Base-by-base conservation (phyloP, 2,888 invertebrate genomes). In the Gibbula magus region DNA sequence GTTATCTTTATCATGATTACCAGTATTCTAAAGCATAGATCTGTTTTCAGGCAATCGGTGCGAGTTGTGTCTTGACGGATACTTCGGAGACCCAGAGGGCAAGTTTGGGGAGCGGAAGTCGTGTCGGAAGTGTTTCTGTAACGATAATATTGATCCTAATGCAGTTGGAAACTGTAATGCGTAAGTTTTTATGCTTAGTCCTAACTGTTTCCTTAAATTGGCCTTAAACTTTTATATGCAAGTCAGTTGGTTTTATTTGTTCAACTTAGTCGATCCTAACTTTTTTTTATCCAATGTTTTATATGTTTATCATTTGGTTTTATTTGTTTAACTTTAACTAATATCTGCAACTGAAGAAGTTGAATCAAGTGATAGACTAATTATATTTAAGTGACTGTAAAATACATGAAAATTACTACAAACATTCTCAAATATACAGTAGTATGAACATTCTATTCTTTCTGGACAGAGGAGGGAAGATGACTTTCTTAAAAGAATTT, bases 111-210 rank as follows among this genome's bases (percentile, higher is more conserved):
- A 95, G 0, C 93, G 94, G 0, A 86, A 86, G 13, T 84, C 89
- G 0, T 94, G 94, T 85, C 85, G 90, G 82, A 90, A 88, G 45
- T 94, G 94, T 88, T 91, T 92, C 76, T 94, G 94, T 87, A 94
- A 93, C 86, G 93, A 93, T 51, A 95, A 95, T 16, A 95, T 95
- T 70, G 95, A 96, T 77, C 95, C 96, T 0, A 99, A 99, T 92
- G 98, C 98, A 0, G 97, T 99, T 10, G 98, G 98, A 66, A 99
- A 99, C 93, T 99, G 99, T 92, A 96, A 99, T 93, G 95, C 92
- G 93, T 93, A 85, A 84, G 89, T 86, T 7, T 2, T 52, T 74
- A 45, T 20, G 16, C 73, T 18, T 0, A 20, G 10, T 4, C 54
- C 20, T 54, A 4, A 13, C 16, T 16, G 52, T 16, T 52, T n/a